phyloP scores from a whole-genome alignment of 2,113 vertebrate genomes.

The Petromus typicus region DNA sequence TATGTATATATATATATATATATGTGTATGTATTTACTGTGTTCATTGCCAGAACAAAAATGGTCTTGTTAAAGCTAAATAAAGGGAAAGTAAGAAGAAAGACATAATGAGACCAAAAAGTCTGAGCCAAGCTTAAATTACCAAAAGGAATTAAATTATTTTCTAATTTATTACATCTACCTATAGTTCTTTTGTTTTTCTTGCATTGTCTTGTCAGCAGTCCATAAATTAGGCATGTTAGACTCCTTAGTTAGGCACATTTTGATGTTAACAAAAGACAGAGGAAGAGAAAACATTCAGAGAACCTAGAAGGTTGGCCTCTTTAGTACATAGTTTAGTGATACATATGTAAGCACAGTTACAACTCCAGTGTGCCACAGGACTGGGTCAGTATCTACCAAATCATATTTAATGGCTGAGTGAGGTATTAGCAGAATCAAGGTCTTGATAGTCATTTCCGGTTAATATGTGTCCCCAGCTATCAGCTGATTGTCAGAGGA shows the following conservation, averaged over 20 bases:
- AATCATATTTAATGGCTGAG: background rate
- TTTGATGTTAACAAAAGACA: background rate
- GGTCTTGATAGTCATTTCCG: background rate
- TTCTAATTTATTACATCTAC: slow-evolving; percentile 29
- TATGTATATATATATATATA: background rate
- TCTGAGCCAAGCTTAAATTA: background rate
- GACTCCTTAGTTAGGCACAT: background rate
- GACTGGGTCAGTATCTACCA: background rate
- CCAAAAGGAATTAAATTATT: background rate
- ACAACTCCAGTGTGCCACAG: background rate
- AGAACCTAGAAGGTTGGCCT: background rate
- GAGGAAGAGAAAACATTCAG: background rate
- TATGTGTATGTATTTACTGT: background rate
- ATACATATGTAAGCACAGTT: background rate
- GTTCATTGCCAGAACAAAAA: background rate
- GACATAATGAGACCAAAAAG: background rate
- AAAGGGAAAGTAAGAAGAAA: background rate
- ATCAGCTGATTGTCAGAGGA: background rate
- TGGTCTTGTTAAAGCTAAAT: background rate
- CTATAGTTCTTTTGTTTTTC: background rate
- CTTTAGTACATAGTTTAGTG: background rate
- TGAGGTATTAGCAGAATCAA: background rate
- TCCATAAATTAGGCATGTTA: background rate
- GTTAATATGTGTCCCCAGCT: background rate
- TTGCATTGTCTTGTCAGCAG: background rate